Evolutionary conservation across 2,113 vertebrate genomes (phyloP), one percentile per base, ranked within the genome.

Genomic region (Arizona elegans): DNA sequence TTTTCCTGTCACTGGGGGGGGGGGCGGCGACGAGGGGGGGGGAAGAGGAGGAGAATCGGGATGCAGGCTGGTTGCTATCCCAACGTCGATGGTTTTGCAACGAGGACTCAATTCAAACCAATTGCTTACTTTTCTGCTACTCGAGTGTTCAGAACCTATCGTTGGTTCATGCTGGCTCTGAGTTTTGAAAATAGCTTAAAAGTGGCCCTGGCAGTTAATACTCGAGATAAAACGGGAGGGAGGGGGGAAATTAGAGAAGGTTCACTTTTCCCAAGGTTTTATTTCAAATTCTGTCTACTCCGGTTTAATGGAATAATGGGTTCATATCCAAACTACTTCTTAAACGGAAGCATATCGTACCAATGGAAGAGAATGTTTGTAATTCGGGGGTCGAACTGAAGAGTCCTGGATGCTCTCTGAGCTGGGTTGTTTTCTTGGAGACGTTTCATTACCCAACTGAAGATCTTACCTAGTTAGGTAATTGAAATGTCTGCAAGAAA

Each of bases 1-100:
- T 97, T 97, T 97, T 95, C 95, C 95, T 97, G 97, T 97, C 97
- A 96, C 0, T 4, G 94, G 88, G 95, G 93, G 87, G 93, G 93
- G 56, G 2, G 21, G 56, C 5, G 54, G 55, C 6, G 55, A 58
- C 54, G 95, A 94, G 90, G 95, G 91, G 92, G 2, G 55, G 55
- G 55, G 94, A 94, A 89, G 94, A 92, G 93, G 90, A 75, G 33
- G 10, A 62, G 92, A 54, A 43, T 53, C 29, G 47, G 93, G 54
- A 52, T 81, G n/a, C 87, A 94, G 86, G 0, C 81, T 29, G 88
- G 5, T 5, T 1, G 87, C 70, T 53, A n/a, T n/a, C 17, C 53
- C 81, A 87, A 38, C 5, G 87, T 54, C 89, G 90, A 38, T 75
- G 23, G 92, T 8, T 81, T 58, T 43, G n/a, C 54, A 89, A 86